These are phyloP conservation scores for Miniopterus natalensis DNA, from an alignment of 2,113 vertebrate species.

Conservation along the genomic window DNA sequence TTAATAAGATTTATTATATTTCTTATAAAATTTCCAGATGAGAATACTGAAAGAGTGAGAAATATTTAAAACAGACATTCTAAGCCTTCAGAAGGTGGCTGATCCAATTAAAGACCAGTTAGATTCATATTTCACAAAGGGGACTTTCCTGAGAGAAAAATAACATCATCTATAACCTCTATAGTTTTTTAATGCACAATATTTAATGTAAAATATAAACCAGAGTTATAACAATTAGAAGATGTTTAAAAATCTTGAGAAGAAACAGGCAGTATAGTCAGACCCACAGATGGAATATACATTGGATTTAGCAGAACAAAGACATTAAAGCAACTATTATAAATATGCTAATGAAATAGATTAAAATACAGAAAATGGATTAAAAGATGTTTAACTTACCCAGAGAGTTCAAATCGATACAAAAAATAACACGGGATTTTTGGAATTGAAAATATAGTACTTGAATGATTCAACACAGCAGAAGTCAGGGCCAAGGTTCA, in stretches of 20 bases:
- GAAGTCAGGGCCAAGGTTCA: neutral
- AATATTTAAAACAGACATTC: conserved; percentile 54
- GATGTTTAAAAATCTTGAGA: neutral
- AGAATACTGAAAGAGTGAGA: conserved; percentile 42
- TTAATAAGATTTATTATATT: conserved; percentile 66
- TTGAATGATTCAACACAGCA: neutral
- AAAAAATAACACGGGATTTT: neutral
- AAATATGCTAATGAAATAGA: neutral
- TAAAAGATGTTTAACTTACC: neutral
- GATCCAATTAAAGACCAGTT: conserved; percentile 48
- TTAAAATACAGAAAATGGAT: neutral
- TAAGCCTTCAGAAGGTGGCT: conserved; percentile 11
- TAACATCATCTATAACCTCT: neutral
- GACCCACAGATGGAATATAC: neutral
- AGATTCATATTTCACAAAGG: conserved; percentile 59
- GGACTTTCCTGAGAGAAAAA: neutral
- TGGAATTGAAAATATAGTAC: neutral
- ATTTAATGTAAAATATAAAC: neutral
- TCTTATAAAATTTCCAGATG: conserved; percentile 52
- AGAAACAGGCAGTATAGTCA: neutral
- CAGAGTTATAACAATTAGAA: neutral
- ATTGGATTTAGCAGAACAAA: neutral
- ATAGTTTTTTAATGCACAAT: neutral
- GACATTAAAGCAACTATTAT: neutral
- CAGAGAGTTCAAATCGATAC: neutral